A percentile compares a stretch with the other conserved stretches of the same genome.
phyloP scores from a whole-genome alignment of 1,140 invertebrate species.

The Plutomurus gul region DNA sequence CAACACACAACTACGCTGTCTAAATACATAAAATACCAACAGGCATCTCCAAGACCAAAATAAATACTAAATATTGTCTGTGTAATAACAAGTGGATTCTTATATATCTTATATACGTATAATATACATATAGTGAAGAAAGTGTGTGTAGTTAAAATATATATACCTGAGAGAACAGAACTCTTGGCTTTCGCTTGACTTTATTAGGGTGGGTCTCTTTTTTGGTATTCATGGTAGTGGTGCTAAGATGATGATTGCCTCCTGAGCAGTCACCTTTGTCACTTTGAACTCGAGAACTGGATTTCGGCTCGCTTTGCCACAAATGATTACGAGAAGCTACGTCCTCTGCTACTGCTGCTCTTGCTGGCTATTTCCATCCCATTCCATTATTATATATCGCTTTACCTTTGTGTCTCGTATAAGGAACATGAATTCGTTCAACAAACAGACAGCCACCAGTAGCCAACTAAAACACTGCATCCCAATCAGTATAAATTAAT shows the following conservation, averaged over 20 bases:
- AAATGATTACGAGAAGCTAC: neutral
- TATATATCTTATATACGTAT: too few relatives aligned
- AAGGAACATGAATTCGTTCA: neutral
- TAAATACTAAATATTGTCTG: too few relatives aligned
- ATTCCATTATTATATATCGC: conserved; percentile 3
- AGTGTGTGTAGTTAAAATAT: too few relatives aligned
- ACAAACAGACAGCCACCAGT: neutral
- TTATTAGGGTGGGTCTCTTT: conserved; percentile 55
- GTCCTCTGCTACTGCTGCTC: neutral
- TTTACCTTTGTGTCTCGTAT: too few relatives aligned
- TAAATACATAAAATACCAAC: too few relatives aligned
- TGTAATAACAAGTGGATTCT: too few relatives aligned
- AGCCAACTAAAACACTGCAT: neutral
- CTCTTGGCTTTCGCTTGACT: conserved; percentile 84
- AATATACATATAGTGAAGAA: too few relatives aligned
- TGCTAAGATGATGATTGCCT: conserved; percentile 9
- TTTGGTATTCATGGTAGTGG: neutral
- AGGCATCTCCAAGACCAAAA: too few relatives aligned
- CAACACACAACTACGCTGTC: too few relatives aligned
- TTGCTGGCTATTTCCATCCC: neutral
- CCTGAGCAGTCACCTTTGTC: conserved; percentile 41
- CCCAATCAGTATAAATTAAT: conserved; percentile 47
- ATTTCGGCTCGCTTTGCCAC: conserved; percentile 41
- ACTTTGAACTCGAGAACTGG: conserved; percentile 32
- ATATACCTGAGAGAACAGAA: conserved; percentile 83